Evolutionary conservation across 2,888 invertebrate species (phyloP), one percentile per base, ranked within the genome.

Genomic region (Dorcus hopei): DNA sequence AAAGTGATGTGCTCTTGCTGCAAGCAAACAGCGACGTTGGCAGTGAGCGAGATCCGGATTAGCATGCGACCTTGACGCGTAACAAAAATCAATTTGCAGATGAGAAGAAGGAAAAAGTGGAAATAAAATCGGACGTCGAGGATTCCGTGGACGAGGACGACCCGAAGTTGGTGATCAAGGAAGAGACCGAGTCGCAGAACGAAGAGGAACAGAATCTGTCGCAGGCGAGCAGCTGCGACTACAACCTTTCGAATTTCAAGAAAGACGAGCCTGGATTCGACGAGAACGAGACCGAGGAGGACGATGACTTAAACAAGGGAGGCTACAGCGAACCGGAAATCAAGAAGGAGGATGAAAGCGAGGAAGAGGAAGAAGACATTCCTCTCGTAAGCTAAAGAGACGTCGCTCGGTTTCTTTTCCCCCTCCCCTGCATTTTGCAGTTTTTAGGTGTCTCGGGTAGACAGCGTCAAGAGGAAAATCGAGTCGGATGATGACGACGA

Each of bases 361-460:
- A 73, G 2, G 88, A 87, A 63, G 89, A n/a, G n/a, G n/a, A 90
- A 64, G 90, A 90, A 73, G 91, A 93, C 76, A 73, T 85, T 50
- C 91, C 92, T 66, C 77, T 91, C 83, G 91, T 91, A 82, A 81
- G 79, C 1, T 6, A 33, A 33, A 33, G 26, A 4, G 26, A 33
- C 26, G 26, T 6, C 3, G 5, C 40, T 33, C n/a, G 38, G 11
- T 39, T 55, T 51, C 6, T 39, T 5, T 56, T 26, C 14, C 14
- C 14, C 14, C 14, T 14, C 1, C 14, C 42, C 33, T 48, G 14
- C 47, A 49, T 50, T 52, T 26, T n/a, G 40, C n/a, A 54, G 33
- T 62, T 53, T 52, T 52, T 59, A 68, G 70, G 63, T 68, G 9
- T 42, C 61, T 33, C 57, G 68, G n/a, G 39, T 65, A 11, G 57